Evolutionary conservation across 1,140 invertebrate genomes (phyloP).

Genomic region (Platorchestia sp.): DNA sequence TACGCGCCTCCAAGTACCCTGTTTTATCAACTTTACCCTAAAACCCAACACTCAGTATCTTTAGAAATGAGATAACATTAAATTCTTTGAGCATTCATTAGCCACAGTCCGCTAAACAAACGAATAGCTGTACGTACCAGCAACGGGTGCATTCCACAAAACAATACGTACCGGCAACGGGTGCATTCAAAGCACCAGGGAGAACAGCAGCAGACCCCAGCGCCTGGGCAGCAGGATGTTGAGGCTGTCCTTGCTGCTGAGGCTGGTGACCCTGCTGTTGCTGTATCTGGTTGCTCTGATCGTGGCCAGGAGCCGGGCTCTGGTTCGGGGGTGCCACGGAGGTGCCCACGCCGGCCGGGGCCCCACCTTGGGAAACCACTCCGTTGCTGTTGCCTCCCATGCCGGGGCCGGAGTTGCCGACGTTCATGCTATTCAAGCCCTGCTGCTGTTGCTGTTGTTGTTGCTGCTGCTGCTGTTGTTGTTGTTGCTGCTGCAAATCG

Average conservation of each 20-base stretch:
- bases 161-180: not conserved
- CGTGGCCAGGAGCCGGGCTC: constrained; percentile 16
- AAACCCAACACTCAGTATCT: no score
- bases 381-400: not conserved
- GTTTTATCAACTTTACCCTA: no score
- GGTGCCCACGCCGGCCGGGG: not conserved
- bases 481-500: not conserved
- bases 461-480: constrained; percentile 30
- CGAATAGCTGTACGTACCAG: no score
- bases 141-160: no score
- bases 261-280: constrained; percentile 1
- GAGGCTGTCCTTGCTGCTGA: not conserved
- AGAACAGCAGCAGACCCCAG: constrained; percentile 2
- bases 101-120: no score
- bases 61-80: no score
- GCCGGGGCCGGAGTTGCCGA: not conserved
- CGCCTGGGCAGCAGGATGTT: not conserved
- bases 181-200: not conserved
- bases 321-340: constrained; percentile 22
- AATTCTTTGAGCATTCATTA: no score
- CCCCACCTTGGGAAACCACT: not conserved
- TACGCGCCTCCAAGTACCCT: no score
- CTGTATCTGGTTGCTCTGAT: constrained; percentile 33
- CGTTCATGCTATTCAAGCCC: not conserved
- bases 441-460: constrained; percentile 12